Evolutionary conservation across 2,888 invertebrate genomes (phyloP).

Genomic region (Schizaphis graminum): DNA sequence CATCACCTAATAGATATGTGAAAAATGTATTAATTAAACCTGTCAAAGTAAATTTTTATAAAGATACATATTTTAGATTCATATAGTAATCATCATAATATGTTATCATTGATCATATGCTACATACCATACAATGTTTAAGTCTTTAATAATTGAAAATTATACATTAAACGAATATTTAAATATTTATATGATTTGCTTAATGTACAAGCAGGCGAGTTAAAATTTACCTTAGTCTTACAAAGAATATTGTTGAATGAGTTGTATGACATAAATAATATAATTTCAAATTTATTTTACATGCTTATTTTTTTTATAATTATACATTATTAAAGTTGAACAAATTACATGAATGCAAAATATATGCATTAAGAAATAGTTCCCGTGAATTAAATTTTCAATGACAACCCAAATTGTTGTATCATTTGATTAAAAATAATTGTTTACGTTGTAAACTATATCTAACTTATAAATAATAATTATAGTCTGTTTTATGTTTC

Average conservation of each 20-base stretch:
- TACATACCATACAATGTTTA: background rate
- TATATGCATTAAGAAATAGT: background rate
- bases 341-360: background rate
- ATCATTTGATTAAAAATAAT: background rate
- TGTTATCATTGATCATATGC: background rate
- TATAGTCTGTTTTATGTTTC: background rate
- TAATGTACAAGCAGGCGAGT: background rate
- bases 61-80: background rate
- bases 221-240: background rate
- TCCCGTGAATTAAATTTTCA: constrained; percentile 2
- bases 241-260: background rate
- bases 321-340: background rate
- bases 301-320: background rate
- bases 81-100: background rate
- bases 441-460: background rate
- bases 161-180: background rate
- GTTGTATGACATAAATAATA: background rate
- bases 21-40: background rate
- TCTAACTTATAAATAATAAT: background rate
- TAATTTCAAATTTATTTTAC: background rate
- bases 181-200: background rate
- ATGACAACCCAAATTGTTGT: background rate
- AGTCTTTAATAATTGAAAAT: background rate
- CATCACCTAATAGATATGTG: constrained; percentile 13
- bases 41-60: background rate